Conservation (phyloP, 2,797 vertebrate species). For the Peromyscus melanophrys region DNA sequence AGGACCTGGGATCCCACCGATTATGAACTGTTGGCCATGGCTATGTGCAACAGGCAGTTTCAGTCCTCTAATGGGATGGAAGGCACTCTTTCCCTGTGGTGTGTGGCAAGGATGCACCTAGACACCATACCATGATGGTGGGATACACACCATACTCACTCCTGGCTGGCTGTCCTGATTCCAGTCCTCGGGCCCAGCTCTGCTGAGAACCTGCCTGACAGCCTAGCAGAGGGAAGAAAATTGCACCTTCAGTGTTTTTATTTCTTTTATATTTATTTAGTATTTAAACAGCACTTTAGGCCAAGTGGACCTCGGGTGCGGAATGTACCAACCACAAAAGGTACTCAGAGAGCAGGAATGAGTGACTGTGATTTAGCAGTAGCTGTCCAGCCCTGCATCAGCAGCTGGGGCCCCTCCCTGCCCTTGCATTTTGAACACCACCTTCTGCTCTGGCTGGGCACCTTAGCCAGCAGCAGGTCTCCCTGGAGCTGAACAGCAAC, state of each 20-base stretch:
- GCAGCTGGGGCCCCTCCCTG: neutral
- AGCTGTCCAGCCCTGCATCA: slow-evolving; percentile 6
- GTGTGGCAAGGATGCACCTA: neutral
- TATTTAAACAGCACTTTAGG: neutral
- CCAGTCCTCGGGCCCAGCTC: neutral
- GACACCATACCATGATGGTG: neutral
- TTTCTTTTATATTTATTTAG: slow-evolving; percentile 52
- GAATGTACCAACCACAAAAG: slow-evolving; percentile 9
- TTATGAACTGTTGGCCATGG: rapidly evolving
- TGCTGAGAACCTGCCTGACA: slow-evolving; percentile 1
- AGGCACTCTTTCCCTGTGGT: neutral
- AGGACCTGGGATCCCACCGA: neutral
- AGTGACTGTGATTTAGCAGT: neutral
- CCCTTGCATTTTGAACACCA: neutral
- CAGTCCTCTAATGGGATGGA: neutral
- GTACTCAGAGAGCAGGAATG: slow-evolving; percentile 9
- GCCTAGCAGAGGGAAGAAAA: slow-evolving; percentile 69
- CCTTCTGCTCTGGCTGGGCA: neutral
- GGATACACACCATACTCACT: rapidly evolving
- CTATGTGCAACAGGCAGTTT: neutral
- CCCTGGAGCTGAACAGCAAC: slow-evolving; percentile 11
- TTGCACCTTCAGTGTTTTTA: slow-evolving; percentile 26
- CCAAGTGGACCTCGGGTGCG: slow-evolving; percentile 71
- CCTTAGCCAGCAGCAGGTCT: neutral
- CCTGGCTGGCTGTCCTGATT: rapidly evolving